Evolutionary conservation across 2,113 vertebrate species (phyloP), one percentile per base, ranked within the genome.

Genomic region (Albula glossodonta): DNA sequence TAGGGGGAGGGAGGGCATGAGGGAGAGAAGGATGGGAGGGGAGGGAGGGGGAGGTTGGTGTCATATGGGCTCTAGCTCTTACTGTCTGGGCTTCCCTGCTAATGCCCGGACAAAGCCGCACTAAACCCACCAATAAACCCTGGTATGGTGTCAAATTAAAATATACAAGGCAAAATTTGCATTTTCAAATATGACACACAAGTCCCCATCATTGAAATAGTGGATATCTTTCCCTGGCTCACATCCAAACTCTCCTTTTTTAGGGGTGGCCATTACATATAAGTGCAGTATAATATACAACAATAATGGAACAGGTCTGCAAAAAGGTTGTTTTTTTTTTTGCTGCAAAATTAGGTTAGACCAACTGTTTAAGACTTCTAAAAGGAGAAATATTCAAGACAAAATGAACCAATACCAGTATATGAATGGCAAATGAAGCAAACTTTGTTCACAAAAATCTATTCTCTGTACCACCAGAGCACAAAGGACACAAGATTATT

Each of bases 71-170:
- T 79, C 50, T 84, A 77, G 78, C 53, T 85, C 52, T 57, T 31
- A 63, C 15, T 82, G 78, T 80, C 63, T 86, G 86, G 78, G 70
- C 4, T 74, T 74, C 70, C 70, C 70, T 74, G 70, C 70, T 74
- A 74, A 66, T 66, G 19, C 60, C 19, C 3, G 60, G 17, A 4
- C 60, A 66, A 74, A 74, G n/a, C 70, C 31, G 17, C 70, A 25
- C 22, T 74, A 25, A 74, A 74, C 22, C 22, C 70, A 74, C 22
- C 70, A 74, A 74, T 31, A 74, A 74, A 74, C 70, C 70, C 70
- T 74, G 70, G 8, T 31, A 8, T 74, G 70, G 70, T 22, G 63
- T 74, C 22, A 74, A 74, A 74, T 74, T 19, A 66, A 41, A 66
- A 66, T 66, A 66, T 66, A 66, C 60, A 4, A 66, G 60, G 22